Conservation (phyloP, 2,797 vertebrate genomes). For the Cossypha polioptera region DNA sequence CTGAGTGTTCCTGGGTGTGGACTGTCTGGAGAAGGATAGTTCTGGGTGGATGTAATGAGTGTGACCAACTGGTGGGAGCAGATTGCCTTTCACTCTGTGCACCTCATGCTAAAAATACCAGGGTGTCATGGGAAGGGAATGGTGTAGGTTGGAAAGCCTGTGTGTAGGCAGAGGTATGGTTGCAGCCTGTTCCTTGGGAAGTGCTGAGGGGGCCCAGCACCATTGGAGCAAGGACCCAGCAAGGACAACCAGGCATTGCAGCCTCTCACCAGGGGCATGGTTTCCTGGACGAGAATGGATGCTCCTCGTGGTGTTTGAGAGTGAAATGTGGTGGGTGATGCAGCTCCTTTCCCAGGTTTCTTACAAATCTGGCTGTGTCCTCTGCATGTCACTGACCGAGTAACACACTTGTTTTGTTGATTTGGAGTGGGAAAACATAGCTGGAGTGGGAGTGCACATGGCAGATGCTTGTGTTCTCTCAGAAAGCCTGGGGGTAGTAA, state of each 20-base stretch:
- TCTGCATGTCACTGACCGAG: constrained; percentile 22
- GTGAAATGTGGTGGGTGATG: neutral
- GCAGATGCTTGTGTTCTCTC: constrained; percentile 58
- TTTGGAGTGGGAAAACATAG: constrained; percentile 31
- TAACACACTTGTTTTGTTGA: constrained; percentile 50
- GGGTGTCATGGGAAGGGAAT: neutral
- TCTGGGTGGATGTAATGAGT: neutral
- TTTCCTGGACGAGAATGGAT: neutral
- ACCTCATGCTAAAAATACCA: neutral
- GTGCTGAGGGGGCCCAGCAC: neutral
- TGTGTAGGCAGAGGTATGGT: neutral
- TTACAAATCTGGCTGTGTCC: neutral
- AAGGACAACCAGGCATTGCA: accelerated
- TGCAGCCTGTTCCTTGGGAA: neutral
- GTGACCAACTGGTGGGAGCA: neutral
- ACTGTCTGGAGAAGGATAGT: neutral
- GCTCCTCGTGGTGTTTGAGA: accelerated
- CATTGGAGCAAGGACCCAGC: neutral
- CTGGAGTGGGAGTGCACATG: constrained; percentile 44
- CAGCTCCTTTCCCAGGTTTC: neutral
- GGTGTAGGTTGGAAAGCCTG: neutral
- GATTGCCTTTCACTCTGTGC: neutral
- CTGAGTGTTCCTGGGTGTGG: neutral
- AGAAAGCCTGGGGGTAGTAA: constrained; percentile 55
- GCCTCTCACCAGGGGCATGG: accelerated